Base-by-base conservation (phyloP, 2,888 invertebrate genomes). In the Aelia acuminata region DNA sequence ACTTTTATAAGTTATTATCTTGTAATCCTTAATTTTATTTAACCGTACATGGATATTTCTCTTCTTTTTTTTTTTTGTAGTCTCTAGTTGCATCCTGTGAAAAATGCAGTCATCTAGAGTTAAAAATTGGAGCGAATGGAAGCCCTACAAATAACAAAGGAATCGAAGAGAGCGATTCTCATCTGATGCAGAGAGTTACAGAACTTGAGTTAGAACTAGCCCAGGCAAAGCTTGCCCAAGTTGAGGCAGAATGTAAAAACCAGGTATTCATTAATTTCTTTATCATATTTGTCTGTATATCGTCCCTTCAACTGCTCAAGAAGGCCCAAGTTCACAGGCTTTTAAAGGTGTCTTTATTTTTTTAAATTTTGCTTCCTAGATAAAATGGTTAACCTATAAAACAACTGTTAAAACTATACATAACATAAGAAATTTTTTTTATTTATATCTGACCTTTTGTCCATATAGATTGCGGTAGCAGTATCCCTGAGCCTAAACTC, bases 141-240 rank as follows among this genome's bases (percentile, higher is more conserved):
- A 87, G 87, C 48, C 87, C 87, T 31, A 75, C 87, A 22, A 75
- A 47, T 70, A 87, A 43, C 47, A 87, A 70, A 70, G 75, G 22
- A 11, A 13, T 75, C 10, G 70, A 57, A 20, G 88, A 89, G 22
- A 89, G 89, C 31, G 90, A 90, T 63, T 90, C 89, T 80, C 89
- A 90, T 80, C 89, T 95, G 3, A 93, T 94, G 90, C 94, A 95
- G 91, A 94, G 96, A 90, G 95, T 98, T 87, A 94, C 98, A 5
- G 98, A 98, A 92, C 93, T 99, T 31, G 99, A 99, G 92, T 93
- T 99, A 89, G 99, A 99, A 92, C 93, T 99, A 90, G 99, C 99
- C 4, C 97, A 98, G 92, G 98, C 99, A 0, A 99, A 99, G 92
- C 93, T 99, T 90, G 98, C 98, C 0, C 96, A 99, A 90, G 99